Conservation (phyloP, 2,113 vertebrate genomes). For the Gnathonemus echidnorhynchus region DNA sequence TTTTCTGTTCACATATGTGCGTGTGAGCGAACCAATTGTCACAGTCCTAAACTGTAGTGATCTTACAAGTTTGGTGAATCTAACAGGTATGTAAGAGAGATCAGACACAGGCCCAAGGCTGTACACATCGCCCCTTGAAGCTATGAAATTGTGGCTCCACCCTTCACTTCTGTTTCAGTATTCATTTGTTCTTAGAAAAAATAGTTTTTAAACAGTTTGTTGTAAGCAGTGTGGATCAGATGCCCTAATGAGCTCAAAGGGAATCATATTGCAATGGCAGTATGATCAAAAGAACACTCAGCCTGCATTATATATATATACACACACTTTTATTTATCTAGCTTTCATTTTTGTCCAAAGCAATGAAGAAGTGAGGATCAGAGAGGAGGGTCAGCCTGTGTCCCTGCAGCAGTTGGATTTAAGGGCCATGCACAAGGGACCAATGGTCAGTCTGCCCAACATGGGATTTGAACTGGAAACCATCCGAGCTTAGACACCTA, state of each 20-base stretch:
- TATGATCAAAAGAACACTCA: background rate
- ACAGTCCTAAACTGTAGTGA: background rate
- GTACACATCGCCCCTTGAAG: background rate
- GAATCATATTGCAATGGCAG: background rate
- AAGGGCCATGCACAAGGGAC: background rate
- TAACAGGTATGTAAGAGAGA: background rate
- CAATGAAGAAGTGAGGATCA: background rate
- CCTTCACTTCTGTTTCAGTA: background rate
- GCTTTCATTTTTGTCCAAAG: background rate
- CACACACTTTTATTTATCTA: background rate
- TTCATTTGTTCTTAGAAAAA: background rate
- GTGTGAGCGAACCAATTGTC: background rate
- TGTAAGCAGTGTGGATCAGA: background rate
- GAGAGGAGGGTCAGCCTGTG: background rate
- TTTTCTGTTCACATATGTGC: background rate
- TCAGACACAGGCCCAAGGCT: background rate
- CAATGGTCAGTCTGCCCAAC: background rate
- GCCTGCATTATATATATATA: background rate
- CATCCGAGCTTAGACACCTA: background rate
- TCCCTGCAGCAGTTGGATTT: background rate
- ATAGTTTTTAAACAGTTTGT: background rate
- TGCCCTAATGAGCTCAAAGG: background rate
- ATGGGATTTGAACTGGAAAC: background rate
- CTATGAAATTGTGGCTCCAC: background rate
- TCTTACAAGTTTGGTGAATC: background rate